These are phyloP conservation scores for Scolopax rusticola DNA, from an alignment of 2,797 vertebrate genomes.

Conservation along the genomic window DNA sequence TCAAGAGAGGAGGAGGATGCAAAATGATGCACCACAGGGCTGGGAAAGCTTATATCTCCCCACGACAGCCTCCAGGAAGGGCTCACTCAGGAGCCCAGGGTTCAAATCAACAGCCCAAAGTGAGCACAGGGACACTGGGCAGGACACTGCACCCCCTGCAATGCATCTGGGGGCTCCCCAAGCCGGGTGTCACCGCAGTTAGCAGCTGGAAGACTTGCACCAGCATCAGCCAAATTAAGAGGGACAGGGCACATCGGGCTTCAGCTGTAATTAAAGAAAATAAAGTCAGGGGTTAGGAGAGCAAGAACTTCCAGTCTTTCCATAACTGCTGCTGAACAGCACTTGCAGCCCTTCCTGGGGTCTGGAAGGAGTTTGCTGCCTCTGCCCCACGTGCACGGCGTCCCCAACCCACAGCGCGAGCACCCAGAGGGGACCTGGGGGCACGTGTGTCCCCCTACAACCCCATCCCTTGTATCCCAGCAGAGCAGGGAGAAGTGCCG, in stretches of 20 bases:
- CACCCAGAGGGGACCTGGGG: not conserved
- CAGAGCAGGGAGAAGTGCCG: fast-evolving
- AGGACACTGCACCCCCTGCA: not conserved
- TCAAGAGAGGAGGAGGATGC: not conserved
- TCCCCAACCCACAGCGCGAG: not conserved
- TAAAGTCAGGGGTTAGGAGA: not conserved
- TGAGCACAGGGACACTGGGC: not conserved
- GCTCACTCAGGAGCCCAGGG: fast-evolving
- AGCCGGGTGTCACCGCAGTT: fast-evolving
- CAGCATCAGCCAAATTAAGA: not conserved
- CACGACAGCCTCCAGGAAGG: fast-evolving
- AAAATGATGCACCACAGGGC: not conserved
- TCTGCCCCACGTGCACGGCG: fast-evolving
- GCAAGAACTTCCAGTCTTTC: not conserved
- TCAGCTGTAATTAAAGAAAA: constrained; percentile 29
- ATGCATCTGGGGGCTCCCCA: fast-evolving
- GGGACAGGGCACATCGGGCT: not conserved
- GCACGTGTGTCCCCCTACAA: fast-evolving
- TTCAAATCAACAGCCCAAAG: not conserved
- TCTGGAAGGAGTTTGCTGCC: not conserved
- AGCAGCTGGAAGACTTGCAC: not conserved
- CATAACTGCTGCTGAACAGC: not conserved
- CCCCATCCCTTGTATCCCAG: not conserved
- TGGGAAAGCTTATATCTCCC: not conserved
- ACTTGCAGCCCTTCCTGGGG: not conserved